These are phyloP conservation scores for Platalea minor DNA, from an alignment of 2,797 vertebrate species.

Conservation along the genomic window DNA sequence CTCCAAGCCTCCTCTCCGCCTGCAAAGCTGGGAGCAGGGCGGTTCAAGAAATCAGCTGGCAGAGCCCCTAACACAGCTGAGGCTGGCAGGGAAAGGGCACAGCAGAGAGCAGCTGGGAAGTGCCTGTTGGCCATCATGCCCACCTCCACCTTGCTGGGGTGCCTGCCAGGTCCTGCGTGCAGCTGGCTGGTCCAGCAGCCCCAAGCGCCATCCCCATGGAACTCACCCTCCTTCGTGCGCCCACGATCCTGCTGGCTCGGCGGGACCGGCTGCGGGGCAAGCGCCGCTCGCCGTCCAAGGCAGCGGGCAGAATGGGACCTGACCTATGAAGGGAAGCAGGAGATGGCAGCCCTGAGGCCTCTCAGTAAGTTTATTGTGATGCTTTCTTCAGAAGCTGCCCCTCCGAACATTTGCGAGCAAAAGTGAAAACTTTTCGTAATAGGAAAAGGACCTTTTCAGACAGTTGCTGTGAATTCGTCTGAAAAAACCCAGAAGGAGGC, in stretches of 20 bases:
- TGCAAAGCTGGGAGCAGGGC: neutral
- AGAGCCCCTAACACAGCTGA: neutral
- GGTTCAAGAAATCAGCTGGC: accelerated
- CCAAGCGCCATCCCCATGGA: accelerated
- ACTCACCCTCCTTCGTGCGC: accelerated
- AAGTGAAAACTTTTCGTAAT: neutral
- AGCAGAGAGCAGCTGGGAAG: neutral
- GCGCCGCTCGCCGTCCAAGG: accelerated
- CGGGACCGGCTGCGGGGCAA: accelerated
- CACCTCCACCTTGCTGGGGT: accelerated
- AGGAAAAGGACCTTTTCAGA: neutral
- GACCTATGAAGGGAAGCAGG: neutral
- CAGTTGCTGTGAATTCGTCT: neutral
- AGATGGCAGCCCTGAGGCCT: neutral
- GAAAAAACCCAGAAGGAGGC: neutral
- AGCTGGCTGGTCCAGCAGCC: accelerated
- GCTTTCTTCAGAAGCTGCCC: neutral
- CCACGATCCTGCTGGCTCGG: accelerated
- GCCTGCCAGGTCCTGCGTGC: accelerated
- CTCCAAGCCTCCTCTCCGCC: accelerated
- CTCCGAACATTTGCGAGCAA: neutral
- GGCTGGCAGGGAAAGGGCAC: neutral
- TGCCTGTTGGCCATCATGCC: accelerated
- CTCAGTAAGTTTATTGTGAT: accelerated
- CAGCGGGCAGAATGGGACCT: neutral